Conservation (phyloP, 2,888 invertebrate species). For the Trichopoda pennipes region DNA sequence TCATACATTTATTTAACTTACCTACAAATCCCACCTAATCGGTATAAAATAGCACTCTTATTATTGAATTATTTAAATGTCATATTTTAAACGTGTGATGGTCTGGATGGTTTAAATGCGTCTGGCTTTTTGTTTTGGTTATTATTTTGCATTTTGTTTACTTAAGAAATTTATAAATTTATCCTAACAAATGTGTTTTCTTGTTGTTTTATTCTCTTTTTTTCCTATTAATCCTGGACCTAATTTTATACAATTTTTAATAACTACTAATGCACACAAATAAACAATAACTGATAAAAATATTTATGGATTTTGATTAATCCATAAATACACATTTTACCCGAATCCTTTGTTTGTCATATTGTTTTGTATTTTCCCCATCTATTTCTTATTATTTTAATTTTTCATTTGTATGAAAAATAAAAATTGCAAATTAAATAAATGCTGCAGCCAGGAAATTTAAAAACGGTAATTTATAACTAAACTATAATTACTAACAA, state of each 20-base stretch:
- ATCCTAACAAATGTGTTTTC: slow-evolving; percentile 61
- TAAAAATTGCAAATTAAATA: slow-evolving; percentile 54
- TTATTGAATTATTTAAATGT: too few species aligned
- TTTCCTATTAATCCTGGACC: slow-evolving; percentile 55
- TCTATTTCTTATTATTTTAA: slow-evolving; percentile 30
- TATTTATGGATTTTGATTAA: slow-evolving; percentile 1
- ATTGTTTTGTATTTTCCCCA: slow-evolving; percentile 36
- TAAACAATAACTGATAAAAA: slow-evolving; percentile 19
- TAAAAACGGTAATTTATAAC: slow-evolving; percentile 78
- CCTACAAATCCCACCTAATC: too few species aligned
- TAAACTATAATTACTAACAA: slow-evolving; percentile 76
- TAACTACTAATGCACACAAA: slow-evolving; percentile 37
- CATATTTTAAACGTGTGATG: too few species aligned
- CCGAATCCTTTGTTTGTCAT: slow-evolving; percentile 37
- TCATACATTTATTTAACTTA: too few species aligned
- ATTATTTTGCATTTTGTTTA: slow-evolving; percentile 66
- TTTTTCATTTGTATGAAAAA: slow-evolving; percentile 51
- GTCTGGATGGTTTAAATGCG: background rate
- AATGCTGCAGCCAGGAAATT: slow-evolving; percentile 79
- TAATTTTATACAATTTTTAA: slow-evolving; percentile 12
- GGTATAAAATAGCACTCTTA: too few species aligned
- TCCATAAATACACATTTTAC: slow-evolving; percentile 24
- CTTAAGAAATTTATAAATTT: slow-evolving; percentile 23
- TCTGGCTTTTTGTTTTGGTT: slow-evolving; percentile 21
- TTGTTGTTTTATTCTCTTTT: slow-evolving; percentile 64